Evolutionary conservation across 1,140 invertebrate species (phyloP).

Genomic region (Calephelis virginiensis): DNA sequence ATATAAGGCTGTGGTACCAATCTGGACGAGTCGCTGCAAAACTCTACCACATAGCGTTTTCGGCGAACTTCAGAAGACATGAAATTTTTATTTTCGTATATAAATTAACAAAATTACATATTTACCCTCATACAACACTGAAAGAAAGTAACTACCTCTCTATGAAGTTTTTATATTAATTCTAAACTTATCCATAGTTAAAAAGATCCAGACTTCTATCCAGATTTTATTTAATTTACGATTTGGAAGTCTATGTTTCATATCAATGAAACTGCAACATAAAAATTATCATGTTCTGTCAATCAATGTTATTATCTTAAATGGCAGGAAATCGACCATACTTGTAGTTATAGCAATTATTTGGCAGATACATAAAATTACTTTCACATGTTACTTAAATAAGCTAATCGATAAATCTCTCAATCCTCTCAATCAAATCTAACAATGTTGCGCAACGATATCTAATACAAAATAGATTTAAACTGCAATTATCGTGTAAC

Average conservation of each 20-base stretch:
- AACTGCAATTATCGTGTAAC: constrained; percentile 15
- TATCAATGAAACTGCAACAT: not conserved
- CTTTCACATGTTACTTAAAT: constrained; percentile 17
- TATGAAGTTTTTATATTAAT: too few species aligned
- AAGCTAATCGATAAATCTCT: constrained; percentile 17
- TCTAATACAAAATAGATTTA: constrained; percentile 17
- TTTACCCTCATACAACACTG: too few species aligned
- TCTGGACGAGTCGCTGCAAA: too few species aligned
- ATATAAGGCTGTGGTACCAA: too few species aligned
- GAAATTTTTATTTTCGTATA: too few species aligned
- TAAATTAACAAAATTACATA: too few species aligned
- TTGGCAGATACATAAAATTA: constrained; percentile 10
- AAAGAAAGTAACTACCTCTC: too few species aligned
- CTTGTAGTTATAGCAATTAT: constrained; percentile 5
- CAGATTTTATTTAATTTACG: not conserved
- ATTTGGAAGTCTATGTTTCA: not conserved
- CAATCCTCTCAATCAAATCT: constrained; percentile 16
- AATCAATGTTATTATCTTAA: not conserved
- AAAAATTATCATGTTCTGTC: constrained; percentile 5
- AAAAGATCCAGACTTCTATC: too few species aligned
- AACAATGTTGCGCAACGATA: constrained; percentile 13
- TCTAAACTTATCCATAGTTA: too few species aligned
- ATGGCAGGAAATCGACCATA: constrained; percentile 9
- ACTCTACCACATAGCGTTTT: too few species aligned
- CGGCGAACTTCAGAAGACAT: too few species aligned